Base-by-base conservation (phyloP, 1,140 invertebrate species). In the Coelopa frigida region DNA sequence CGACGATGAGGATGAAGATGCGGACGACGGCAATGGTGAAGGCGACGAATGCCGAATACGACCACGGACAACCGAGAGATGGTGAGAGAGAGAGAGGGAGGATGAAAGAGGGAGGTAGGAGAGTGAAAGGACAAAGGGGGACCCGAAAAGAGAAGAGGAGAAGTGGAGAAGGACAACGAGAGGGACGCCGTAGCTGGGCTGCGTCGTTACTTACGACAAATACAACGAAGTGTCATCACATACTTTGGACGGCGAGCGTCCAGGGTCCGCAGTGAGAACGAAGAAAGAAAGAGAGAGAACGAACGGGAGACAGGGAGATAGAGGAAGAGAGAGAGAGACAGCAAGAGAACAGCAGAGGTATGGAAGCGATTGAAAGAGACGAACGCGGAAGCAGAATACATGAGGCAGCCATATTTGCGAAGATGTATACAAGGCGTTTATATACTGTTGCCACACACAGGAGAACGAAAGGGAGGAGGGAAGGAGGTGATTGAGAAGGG, bases 201-300 rank as follows among this genome's bases (percentile, higher is more conserved):
- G 23, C 23, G 21, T 57, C 59, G 59, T 61, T 62, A 61, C 57
- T 61, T 61, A 61, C 59, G 58, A 61, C 59, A 61, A 61, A 61
- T 61, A 62, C 59, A 61, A 29, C 57, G 59, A 61, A 54, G 59
- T 61, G 59, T 61, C 59, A 61, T 62, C 59, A 61, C 59, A 62
- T 61, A 61, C 59, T 61, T 61, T 58, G 57, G 27, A 8, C 27
- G n/a, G n/a, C n/a, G n/a, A n/a, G n/a, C n/a, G n/a, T n/a, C n/a
- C n/a, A n/a, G n/a, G n/a, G n/a, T n/a, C n/a, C n/a, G n/a, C n/a
- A n/a, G n/a, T n/a, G n/a, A n/a, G n/a, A n/a, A n/a, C n/a, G n/a
- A n/a, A n/a, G n/a, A n/a, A n/a, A n/a, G n/a, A n/a, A n/a, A n/a
- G n/a, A n/a, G n/a, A n/a, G n/a, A n/a, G n/a, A n/a, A n/a, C n/a